These are phyloP conservation scores for Pseudopodoces humilis DNA, from an alignment of 2,113 vertebrate species.

Conservation along the genomic window DNA sequence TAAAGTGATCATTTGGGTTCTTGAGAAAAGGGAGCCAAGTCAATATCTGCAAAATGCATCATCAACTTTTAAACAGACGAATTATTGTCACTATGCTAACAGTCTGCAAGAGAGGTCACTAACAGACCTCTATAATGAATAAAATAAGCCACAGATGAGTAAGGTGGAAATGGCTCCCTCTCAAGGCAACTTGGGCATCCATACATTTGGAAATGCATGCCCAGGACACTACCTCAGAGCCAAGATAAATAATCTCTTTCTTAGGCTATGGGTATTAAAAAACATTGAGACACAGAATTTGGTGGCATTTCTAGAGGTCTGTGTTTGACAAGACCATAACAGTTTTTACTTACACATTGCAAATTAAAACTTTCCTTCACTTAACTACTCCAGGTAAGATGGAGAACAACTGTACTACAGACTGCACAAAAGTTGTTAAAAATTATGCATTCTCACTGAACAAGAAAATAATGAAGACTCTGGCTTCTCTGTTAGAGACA, in stretches of 20 bases:
- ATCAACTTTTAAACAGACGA: neutral
- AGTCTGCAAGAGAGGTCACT: neutral
- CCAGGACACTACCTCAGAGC: neutral
- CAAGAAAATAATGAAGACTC: neutral
- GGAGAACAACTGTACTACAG: neutral
- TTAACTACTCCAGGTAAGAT: neutral
- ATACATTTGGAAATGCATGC: accelerated
- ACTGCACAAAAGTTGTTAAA: neutral
- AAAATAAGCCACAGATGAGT: neutral
- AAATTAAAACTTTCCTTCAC: neutral
- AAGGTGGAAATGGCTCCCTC: neutral
- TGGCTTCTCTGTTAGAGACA: neutral
- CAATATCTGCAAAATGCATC: neutral
- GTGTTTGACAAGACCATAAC: neutral
- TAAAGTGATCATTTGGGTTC: neutral
- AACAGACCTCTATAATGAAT: neutral
- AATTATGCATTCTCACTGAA: neutral
- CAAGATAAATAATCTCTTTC: neutral
- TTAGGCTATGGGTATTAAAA: neutral
- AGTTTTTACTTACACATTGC: neutral
- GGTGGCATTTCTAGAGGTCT: neutral
- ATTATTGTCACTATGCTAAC: neutral
- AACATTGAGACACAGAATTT: neutral
- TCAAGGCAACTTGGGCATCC: neutral
- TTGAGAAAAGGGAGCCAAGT: neutral